Evolutionary conservation across 2,113 vertebrate species (phyloP).

Genomic region (Diphyllodes magnificus): DNA sequence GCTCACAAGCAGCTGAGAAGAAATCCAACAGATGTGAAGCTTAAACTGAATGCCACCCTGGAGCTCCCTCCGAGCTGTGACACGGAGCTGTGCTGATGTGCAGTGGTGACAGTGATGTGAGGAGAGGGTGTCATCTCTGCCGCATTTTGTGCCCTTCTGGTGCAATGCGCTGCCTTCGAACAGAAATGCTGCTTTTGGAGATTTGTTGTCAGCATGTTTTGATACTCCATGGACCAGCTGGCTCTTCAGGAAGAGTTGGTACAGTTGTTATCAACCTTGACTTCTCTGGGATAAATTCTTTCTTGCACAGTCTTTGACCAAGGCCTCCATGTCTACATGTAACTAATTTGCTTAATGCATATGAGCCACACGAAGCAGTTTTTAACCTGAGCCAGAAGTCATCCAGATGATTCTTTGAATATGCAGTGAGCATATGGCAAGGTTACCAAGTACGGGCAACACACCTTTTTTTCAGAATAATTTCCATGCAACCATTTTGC

Average conservation of each 20-base stretch:
- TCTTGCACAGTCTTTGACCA: background rate
- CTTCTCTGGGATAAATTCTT: background rate
- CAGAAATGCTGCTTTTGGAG: background rate
- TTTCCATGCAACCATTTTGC: background rate
- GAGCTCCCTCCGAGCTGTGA: background rate
- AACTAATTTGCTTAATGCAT: background rate
- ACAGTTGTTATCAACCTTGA: fast-evolving
- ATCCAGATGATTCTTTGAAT: background rate
- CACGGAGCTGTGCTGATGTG: background rate
- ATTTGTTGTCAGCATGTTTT: background rate
- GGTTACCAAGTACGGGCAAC: background rate
- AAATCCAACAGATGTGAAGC: conserved; percentile 72
- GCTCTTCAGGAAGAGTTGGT: background rate
- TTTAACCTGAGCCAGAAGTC: background rate
- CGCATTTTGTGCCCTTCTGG: background rate
- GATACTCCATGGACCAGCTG: background rate
- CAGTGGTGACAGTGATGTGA: background rate
- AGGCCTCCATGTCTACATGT: background rate
- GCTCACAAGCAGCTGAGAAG: conserved; percentile 65
- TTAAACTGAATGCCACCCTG: conserved; percentile 62
- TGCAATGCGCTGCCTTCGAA: fast-evolving
- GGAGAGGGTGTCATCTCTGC: background rate
- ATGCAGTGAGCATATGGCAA: background rate
- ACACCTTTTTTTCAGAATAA: background rate
- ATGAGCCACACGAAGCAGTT: background rate